phyloP scores from a whole-genome alignment of 2,888 invertebrate genomes.

The Psylliodes chrysocephalus region DNA sequence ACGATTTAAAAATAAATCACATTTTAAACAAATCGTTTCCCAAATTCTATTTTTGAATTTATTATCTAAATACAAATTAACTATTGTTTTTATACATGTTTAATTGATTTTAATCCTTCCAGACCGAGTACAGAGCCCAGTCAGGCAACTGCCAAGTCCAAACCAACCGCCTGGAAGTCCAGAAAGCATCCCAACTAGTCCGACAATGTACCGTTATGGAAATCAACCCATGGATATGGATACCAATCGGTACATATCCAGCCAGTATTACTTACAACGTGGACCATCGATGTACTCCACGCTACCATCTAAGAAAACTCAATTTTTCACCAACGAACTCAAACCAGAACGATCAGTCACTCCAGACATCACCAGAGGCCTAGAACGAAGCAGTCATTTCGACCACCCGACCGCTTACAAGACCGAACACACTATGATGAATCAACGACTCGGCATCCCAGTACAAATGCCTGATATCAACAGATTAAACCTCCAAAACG shows the following conservation, averaged over 20 bases:
- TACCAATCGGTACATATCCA: constrained; percentile 44
- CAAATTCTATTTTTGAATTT: no score
- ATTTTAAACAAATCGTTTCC: no score
- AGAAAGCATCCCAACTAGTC: constrained; percentile 35
- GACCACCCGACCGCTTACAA: constrained; percentile 38
- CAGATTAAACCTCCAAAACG: constrained; percentile 54
- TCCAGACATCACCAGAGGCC: constrained; percentile 67
- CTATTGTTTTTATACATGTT: no score
- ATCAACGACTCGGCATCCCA: constrained; percentile 57
- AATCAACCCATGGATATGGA: constrained; percentile 46
- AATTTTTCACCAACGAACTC: constrained; percentile 59
- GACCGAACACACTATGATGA: constrained; percentile 46
- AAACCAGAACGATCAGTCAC: constrained; percentile 65
- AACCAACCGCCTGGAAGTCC: constrained; percentile 52
- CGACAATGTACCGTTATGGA: constrained; percentile 51
- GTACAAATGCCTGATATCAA: constrained; percentile 54
- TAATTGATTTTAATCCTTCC: constrained; percentile 47
- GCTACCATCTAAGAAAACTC: constrained; percentile 64
- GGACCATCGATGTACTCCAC: constrained; percentile 59
- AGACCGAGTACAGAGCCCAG: constrained; percentile 60
- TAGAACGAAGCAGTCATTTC: constrained; percentile 51
- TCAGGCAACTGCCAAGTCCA: constrained; percentile 34
- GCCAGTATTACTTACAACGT: constrained; percentile 51
- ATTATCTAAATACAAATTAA: no score
- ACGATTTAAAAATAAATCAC: no score